A percentile compares a stretch with the other conserved stretches of the same genome.
Conservation (phyloP, 2,888 invertebrate species). For the Caenorhabditis afra region DNA sequence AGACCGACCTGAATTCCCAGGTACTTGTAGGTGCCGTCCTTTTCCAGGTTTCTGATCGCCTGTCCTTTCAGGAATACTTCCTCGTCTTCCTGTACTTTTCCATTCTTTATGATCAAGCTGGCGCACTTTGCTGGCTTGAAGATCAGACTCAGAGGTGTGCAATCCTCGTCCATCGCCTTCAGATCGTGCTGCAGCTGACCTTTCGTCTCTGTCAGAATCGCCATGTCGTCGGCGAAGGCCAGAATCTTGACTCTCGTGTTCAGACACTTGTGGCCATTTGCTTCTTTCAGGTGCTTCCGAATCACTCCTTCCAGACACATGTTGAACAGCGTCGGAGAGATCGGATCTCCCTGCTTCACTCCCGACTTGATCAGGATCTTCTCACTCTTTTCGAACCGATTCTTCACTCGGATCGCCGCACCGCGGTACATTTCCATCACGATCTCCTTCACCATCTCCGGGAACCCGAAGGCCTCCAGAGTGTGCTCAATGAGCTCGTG, state of each 20-base stretch:
- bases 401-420: conserved; percentile 1
- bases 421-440: not conserved
- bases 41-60: conserved; percentile 6
- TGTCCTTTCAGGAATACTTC: conserved; percentile 6
- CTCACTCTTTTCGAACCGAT: not conserved
- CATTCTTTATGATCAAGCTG: conserved; percentile 14
- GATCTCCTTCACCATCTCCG: not conserved
- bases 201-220: conserved; percentile 18
- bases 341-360: conserved; percentile 80
- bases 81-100: not conserved
- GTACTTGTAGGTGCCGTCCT: conserved; percentile 34
- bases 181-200: conserved; percentile 18
- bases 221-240: conserved; percentile 55
- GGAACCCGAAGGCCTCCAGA: not conserved
- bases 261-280: not conserved
- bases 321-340: conserved; percentile 80
- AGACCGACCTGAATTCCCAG: conserved; percentile 20
- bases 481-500: not conserved
- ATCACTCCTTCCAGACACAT: conserved; percentile 76
- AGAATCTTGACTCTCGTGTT: conserved; percentile 6
- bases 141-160: conserved; percentile 27
- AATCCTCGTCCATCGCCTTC: conserved; percentile 11
- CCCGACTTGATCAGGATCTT: conserved; percentile 66
- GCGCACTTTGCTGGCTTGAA: conserved; percentile 63
- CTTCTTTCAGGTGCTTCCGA: conserved; percentile 7